These are phyloP conservation scores for Mactra quadrangularis DNA, from an alignment of 1,140 invertebrate species.

Conservation along the genomic window DNA sequence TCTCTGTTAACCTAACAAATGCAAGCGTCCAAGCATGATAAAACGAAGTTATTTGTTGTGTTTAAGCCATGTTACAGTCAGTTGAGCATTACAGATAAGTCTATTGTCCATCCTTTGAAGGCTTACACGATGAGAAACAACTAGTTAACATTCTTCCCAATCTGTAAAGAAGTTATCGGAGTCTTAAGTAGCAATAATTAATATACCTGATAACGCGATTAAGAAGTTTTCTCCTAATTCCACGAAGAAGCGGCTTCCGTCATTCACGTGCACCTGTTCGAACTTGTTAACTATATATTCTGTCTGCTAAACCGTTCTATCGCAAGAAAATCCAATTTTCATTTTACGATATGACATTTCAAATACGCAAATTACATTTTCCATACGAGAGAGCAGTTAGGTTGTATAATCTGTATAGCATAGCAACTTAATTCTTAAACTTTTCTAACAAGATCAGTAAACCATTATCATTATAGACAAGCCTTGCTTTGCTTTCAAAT, in stretches of 20 bases:
- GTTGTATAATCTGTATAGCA: too few species aligned
- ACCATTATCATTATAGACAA: too few species aligned
- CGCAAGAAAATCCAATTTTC: too few species aligned
- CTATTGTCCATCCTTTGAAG: conserved; percentile 43
- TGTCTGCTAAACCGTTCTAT: too few species aligned
- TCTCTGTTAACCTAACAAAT: conserved; percentile 51
- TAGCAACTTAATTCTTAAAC: too few species aligned
- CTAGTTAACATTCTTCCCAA: conserved; percentile 14
- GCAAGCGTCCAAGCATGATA: conserved; percentile 25
- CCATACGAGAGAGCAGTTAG: too few species aligned
- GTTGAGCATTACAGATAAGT: conserved; percentile 44
- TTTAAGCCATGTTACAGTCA: conserved; percentile 32
- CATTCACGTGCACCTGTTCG: not conserved
- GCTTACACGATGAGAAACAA: conserved; percentile 5
- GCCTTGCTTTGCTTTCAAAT: too few species aligned
- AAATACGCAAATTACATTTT: too few species aligned
- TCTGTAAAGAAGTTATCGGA: conserved; percentile 4
- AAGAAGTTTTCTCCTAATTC: not conserved
- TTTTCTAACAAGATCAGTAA: too few species aligned
- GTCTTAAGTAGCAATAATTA: conserved; percentile 14
- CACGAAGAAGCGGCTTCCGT: not conserved
- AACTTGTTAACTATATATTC: too few species aligned
- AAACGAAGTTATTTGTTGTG: conserved; percentile 20
- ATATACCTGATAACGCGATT: conserved; percentile 8
- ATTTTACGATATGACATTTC: too few species aligned